These are phyloP conservation scores for Chloroclystis v-ata DNA, from an alignment of 2,888 invertebrate species.

Conservation along the genomic window DNA sequence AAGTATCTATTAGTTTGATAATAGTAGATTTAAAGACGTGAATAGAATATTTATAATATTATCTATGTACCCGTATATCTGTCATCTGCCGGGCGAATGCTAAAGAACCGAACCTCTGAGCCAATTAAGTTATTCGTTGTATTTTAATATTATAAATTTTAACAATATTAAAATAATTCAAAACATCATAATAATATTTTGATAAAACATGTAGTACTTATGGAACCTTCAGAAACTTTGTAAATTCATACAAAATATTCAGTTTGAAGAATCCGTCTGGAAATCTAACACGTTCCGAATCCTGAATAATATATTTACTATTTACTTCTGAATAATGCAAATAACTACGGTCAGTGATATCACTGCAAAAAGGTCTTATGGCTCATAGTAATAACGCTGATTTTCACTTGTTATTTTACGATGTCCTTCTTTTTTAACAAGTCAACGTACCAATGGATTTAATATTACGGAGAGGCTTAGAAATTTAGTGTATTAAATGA, in stretches of 20 bases:
- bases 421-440: constrained; percentile 3
- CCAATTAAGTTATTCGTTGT: too few relatives aligned
- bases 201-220: too few relatives aligned
- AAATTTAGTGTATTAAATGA: constrained; percentile 3
- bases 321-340: neutral
- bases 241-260: neutral
- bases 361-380: constrained; percentile 1
- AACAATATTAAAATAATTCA: too few relatives aligned
- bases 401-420: neutral
- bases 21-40: too few relatives aligned
- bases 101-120: too few relatives aligned
- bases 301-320: neutral
- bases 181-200: too few relatives aligned
- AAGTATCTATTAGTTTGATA: too few relatives aligned
- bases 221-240: neutral
- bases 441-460: constrained; percentile 9
- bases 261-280: neutral
- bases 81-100: too few relatives aligned
- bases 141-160: too few relatives aligned
- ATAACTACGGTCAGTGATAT: neutral
- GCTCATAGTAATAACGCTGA: neutral
- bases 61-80: too few relatives aligned
- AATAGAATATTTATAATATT: too few relatives aligned
- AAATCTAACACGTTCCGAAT: neutral
- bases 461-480: constrained; percentile 4